Evolutionary conservation across 1,140 invertebrate species (phyloP), one percentile per base, ranked within the genome.

Genomic region (Melipona quadrifasciata): DNA sequence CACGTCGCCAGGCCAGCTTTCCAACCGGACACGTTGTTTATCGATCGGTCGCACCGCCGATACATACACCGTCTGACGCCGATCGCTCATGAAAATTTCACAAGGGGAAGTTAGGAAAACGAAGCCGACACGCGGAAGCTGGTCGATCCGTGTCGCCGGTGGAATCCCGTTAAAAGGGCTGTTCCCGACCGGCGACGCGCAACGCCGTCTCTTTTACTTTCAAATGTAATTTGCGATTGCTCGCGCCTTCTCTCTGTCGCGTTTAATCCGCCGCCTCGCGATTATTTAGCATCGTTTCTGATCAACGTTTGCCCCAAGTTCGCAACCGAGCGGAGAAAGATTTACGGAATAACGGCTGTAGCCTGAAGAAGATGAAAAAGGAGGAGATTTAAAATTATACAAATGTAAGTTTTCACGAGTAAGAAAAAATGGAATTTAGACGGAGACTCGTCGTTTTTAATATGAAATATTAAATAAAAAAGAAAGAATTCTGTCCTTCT

Each of bases 41-140:
- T 47, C 39, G 39, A 47, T 47, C 39, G 39, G 39, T 8, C 8
- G 39, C 39, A 8, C 39, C 19, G 80, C 16, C 21, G 80, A 76
- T 82, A 77, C 67, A 31, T 82, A 77, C 67, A 31, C 55, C n/a
- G 39, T 70, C 34, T 70, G 74, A 68, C 65, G 39, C 39, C 39
- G 74, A 70, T 47, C 53, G 65, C 53, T 83, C 81, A 70, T 83
- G 81, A 83, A 83, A 68, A 21, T 83, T 83, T 83, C 81, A 83
- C n/a, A 61, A 6, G 64, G 8, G 53, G 61, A 77, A 77, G 81
- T 68, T 78, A 55, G 17, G 74, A 68, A 47, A 78, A 77, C 73
- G 53, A 47, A 65, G 53, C 31, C 10, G 61, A 73, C 55, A 67
- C 58, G 71, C 10, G 55, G 57, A 39, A n/a, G 57, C 21, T 47